Percentiles rank a stretch among this genome's conserved stretches.
Evolutionary conservation across 2,888 invertebrate species (phyloP).

Genomic region (Melipona beecheii): DNA sequence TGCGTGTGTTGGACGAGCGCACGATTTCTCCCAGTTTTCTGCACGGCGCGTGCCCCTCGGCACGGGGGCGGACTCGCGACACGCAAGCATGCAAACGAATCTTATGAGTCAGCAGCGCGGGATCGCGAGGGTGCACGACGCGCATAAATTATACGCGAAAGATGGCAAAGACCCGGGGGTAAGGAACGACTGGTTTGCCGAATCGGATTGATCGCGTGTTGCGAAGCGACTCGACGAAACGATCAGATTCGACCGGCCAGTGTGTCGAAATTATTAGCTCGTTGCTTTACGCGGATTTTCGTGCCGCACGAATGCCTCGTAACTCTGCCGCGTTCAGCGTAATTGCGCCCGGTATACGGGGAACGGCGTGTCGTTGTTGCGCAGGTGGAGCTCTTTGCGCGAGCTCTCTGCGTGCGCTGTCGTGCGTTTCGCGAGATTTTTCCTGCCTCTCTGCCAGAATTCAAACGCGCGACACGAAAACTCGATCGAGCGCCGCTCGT

Average conservation of each 20-base stretch:
- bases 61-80: slow-evolving; percentile 58
- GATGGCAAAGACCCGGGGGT: background rate
- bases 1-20: slow-evolving; percentile 13
- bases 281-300: slow-evolving; percentile 59
- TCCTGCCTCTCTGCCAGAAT: background rate
- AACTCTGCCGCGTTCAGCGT: slow-evolving; percentile 48
- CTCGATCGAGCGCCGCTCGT: no score
- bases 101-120: slow-evolving; percentile 68
- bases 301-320: slow-evolving; percentile 60
- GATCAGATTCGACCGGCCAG: background rate
- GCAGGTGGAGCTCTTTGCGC: slow-evolving; percentile 22
- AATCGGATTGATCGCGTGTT: slow-evolving; percentile 46
- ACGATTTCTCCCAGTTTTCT: slow-evolving; percentile 47
- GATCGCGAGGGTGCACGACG: slow-evolving; percentile 42
- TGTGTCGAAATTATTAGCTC: slow-evolving; percentile 55
- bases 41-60: slow-evolving; percentile 67
- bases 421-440: slow-evolving; percentile 12
- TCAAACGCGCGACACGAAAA: background rate
- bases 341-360: slow-evolving; percentile 55
- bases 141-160: slow-evolving; percentile 62
- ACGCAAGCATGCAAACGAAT: slow-evolving; percentile 72
- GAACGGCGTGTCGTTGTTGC: background rate
- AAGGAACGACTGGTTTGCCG: slow-evolving; percentile 7
- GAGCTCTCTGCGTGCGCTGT: background rate
- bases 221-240: background rate